Evolutionary conservation across 2,113 vertebrate species (phyloP), one percentile per base, ranked within the genome.

Genomic region (Leucopsar rothschildi): DNA sequence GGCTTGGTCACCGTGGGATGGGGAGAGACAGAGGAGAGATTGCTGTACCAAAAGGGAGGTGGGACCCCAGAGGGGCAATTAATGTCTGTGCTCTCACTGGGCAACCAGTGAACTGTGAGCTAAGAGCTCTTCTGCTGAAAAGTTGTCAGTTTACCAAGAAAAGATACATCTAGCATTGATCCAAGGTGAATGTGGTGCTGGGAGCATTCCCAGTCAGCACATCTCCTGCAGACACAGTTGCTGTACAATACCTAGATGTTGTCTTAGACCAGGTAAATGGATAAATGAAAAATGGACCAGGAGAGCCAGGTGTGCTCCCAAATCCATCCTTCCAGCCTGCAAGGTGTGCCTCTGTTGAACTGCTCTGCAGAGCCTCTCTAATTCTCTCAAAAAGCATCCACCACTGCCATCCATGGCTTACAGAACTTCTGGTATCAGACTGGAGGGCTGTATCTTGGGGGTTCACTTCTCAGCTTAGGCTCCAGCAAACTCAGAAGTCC

Each of bases 331-430:
- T 85, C 61, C 31, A 79, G 33, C 40, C 53, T 85, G 31, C 20
- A 77, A 69, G n/a, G 6, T 0, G 0, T 60, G 35, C 47, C 60
- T 81, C 6, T 52, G 15, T 68, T 82, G 55, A 85, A 21, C 31
- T 88, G 50, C 22, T 88, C 37, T 61, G 17, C 9, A 33, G 31
- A 82, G 9, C 45, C 37, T 79, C 37, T 79, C 13, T 52, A 28
- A 79, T 40, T 42, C 28, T 35, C n/a, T 79, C 40, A 53, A 47
- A 84, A 88, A 93, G 6, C 50, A 59, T 56, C 61, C 55, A 61
- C 29, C 22, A 17, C 15, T 0, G 4, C 45, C 42, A 50, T 57
- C 23, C 4, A 0, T 33, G 40, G 37, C 45, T 56, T 61, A 37
- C 18, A 82, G 57, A 93, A 21, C 40, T 69, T 57, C 50, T 77